A percentile compares a stretch with the other conserved stretches of the same genome.
These are phyloP conservation scores for Phymorhynchus buccinoides DNA, from an alignment of 1,140 invertebrate genomes.

Conservation along the genomic window DNA sequence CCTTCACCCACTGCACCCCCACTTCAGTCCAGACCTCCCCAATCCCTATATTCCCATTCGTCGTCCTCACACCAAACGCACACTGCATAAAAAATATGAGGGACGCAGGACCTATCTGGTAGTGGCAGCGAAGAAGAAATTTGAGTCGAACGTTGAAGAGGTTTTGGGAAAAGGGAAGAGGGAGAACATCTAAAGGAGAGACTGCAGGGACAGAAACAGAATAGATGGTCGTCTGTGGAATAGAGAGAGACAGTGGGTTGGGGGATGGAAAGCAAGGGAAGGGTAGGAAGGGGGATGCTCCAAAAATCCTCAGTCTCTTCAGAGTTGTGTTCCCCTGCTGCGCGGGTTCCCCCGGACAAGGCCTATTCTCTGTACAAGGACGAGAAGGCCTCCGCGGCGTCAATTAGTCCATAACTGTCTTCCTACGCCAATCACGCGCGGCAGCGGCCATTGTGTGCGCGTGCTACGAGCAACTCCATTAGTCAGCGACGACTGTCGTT, in stretches of 20 bases:
- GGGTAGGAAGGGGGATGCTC: background rate
- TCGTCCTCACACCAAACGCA: too few relatives aligned
- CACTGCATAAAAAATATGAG: background rate
- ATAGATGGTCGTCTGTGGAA: background rate
- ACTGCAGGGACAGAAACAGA: background rate
- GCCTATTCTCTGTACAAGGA: slow-evolving; percentile 6
- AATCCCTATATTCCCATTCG: too few relatives aligned
- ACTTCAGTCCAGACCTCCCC: too few relatives aligned
- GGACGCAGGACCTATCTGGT: background rate
- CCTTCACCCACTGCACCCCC: too few relatives aligned
- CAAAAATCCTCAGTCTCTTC: background rate
- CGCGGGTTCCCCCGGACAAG: slow-evolving; percentile 15
- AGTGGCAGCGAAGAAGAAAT: slow-evolving; percentile 30
- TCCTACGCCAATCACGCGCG: slow-evolving; percentile 36
- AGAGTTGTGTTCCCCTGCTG: slow-evolving; percentile 7
- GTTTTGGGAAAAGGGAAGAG: slow-evolving; percentile 13
- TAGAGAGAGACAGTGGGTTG: background rate
- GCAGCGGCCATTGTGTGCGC: slow-evolving; percentile 26
- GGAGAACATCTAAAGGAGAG: background rate
- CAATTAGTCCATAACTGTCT: slow-evolving; percentile 43
- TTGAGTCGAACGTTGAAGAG: slow-evolving; percentile 39
- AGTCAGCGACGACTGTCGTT: slow-evolving; percentile 19
- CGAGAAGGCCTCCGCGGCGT: slow-evolving; percentile 34
- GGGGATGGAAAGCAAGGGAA: background rate
- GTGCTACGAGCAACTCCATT: slow-evolving; percentile 37